phyloP scores from a whole-genome alignment of 2,888 invertebrate genomes.

The Bellardia bayeri region DNA sequence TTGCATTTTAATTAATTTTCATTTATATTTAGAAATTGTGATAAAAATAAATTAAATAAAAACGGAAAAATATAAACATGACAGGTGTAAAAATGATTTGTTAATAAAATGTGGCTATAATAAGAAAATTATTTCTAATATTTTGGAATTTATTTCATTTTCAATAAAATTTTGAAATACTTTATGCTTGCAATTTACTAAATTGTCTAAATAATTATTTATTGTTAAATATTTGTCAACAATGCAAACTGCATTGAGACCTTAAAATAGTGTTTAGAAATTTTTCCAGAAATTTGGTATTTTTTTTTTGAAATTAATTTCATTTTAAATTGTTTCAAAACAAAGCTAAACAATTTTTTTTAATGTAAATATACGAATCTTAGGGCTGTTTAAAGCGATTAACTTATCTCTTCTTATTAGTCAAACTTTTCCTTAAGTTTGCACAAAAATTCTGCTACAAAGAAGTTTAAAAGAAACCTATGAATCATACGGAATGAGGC shows the following conservation, averaged over 20 bases:
- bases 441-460: too few species aligned
- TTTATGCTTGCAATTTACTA: slow-evolving; percentile 1
- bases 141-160: not conserved
- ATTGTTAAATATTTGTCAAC: slow-evolving; percentile 25
- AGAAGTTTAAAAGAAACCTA: too few species aligned
- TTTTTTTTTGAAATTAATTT: not conserved
- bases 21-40: slow-evolving; percentile 3
- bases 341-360: not conserved
- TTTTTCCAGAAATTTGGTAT: slow-evolving; percentile 17
- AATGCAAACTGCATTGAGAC: slow-evolving; percentile 21
- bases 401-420: too few species aligned
- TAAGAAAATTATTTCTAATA: not conserved
- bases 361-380: too few species aligned
- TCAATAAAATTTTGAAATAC: not conserved
- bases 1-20: slow-evolving; percentile 68
- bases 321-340: not conserved
- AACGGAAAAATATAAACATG: slow-evolving; percentile 48
- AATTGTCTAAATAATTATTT: slow-evolving; percentile 17
- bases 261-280: slow-evolving; percentile 42
- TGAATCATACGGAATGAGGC: too few species aligned
- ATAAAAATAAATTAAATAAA: slow-evolving; percentile 11
- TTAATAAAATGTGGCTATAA: slow-evolving; percentile 45
- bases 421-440: too few species aligned
- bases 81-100: slow-evolving; percentile 62
- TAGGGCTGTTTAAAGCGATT: too few species aligned